Base-by-base conservation (phyloP, 2,888 invertebrate species). In the Platerodrilus igneus region DNA sequence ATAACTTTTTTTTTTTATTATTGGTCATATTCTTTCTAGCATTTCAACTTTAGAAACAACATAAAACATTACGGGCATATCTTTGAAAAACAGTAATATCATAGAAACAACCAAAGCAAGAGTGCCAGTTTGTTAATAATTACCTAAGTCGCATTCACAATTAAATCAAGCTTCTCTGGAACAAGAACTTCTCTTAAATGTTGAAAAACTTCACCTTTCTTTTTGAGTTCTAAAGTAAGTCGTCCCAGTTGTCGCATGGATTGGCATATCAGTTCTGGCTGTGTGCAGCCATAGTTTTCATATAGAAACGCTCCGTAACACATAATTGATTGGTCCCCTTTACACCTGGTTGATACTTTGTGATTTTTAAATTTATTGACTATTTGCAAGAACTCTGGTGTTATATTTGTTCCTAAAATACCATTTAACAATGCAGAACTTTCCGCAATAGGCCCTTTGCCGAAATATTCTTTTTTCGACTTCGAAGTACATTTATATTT, bases 231-330 rank as follows among this genome's bases (percentile, higher is more conserved):
- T 14, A 35, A 15, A 6, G 30, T 9, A 20, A 47, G 20, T 9
- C 47, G 29, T n/a, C 26, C 47, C 5, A 42, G 25, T 37, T 47
- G 47, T n/a, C 43, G 35, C 41, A 47, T 44, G n/a, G 41, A 19
- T 28, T 47, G 47, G 15, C 42, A 16, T 6, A 47, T 47, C 1
- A 47, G 18, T 21, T 43, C 41, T 6, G 13, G n/a, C 30, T 47
- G 47, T 7, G 41, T 41, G 7, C 11, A 16, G 31, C 26, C 27
- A 32, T 47, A 34, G 32, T 47, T 41, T 29, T 42, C 46, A 33
- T 32, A 42, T 19, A 31, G 47, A 16, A 47, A 21, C 26, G 37
- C 34, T 16, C 38, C 43, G 35, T 35, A 27, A 11, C 13, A 3
- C 7, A 27, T 13, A 27, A 27, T n/a, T n/a, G n/a, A n/a, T n/a